A percentile compares a stretch with the other conserved stretches of the same genome.
These are phyloP conservation scores for Tinea semifulvella DNA, from an alignment of 2,888 invertebrate genomes.

Conservation along the genomic window DNA sequence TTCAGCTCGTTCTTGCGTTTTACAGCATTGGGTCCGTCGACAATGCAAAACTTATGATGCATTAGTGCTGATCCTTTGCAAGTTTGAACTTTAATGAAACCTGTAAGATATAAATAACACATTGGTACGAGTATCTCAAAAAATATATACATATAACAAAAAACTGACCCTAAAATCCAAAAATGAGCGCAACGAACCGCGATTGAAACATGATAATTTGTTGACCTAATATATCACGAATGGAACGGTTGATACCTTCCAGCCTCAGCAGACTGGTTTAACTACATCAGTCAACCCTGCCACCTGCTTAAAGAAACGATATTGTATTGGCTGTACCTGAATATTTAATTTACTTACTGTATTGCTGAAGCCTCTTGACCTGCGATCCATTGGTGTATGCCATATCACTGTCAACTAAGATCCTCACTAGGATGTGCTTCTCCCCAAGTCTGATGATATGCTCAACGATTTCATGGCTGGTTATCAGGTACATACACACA, in stretches of 20 bases:
- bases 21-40: conserved; percentile 67
- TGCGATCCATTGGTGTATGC: conserved; percentile 55
- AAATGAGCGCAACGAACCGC: neutral
- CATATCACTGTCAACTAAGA: conserved; percentile 59
- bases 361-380: conserved; percentile 52
- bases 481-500: conserved; percentile 61
- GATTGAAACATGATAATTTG: too few species aligned
- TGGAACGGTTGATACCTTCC: too few species aligned
- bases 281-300: too few species aligned
- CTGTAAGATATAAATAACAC: conserved; percentile 23
- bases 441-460: conserved; percentile 56
- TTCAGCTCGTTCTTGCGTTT: conserved; percentile 45
- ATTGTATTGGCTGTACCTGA: too few species aligned
- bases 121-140: neutral
- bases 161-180: too few species aligned
- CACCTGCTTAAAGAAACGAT: too few species aligned
- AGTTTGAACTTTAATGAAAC: conserved; percentile 58
- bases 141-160: neutral
- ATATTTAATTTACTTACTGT: conserved; percentile 48
- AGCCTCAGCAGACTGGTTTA: too few species aligned
- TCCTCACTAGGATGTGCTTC: conserved; percentile 53
- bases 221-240: too few species aligned
- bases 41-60: conserved; percentile 83
- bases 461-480: conserved; percentile 54
- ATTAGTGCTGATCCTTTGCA: conserved; percentile 67